phyloP scores from a whole-genome alignment of 2,888 invertebrate species.

The Phaedon cochleariae region DNA sequence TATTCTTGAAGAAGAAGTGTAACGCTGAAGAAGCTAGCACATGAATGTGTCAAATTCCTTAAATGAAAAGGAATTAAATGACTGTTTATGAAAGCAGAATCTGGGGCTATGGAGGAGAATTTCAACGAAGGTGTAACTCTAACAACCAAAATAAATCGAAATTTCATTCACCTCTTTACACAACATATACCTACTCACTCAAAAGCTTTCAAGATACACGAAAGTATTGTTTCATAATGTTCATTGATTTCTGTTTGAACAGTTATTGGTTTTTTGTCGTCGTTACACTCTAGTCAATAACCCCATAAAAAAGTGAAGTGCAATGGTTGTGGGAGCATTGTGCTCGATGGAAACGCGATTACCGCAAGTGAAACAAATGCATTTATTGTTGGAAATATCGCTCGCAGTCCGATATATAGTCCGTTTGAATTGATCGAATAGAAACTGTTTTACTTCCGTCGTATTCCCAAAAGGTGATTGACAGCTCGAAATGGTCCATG shows the following conservation, averaged over 20 bases:
- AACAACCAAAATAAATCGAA: too few relatives aligned
- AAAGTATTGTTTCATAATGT: background rate
- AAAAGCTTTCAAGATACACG: too few relatives aligned
- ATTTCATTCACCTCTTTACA: too few relatives aligned
- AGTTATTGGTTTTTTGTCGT: slow-evolving; percentile 28
- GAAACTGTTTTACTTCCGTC: background rate
- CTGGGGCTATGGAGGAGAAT: too few relatives aligned
- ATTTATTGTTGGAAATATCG: background rate
- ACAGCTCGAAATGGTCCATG: background rate
- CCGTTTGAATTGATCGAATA: background rate
- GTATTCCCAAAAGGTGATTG: background rate
- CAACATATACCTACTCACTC: too few relatives aligned
- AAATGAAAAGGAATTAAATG: too few relatives aligned
- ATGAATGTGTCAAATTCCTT: too few relatives aligned
- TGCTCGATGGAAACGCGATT: slow-evolving; percentile 33
- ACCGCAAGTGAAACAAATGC: slow-evolving; percentile 7
- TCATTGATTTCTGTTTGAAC: background rate
- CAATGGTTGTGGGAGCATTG: slow-evolving; percentile 27
- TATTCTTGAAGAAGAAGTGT: too few relatives aligned
- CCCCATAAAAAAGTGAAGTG: slow-evolving; percentile 41
- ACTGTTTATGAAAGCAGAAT: too few relatives aligned
- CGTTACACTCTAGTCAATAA: slow-evolving; percentile 42
- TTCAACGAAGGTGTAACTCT: too few relatives aligned
- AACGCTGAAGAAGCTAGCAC: too few relatives aligned
- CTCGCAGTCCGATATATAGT: background rate